These are phyloP conservation scores for Oncorhynchus mykiss DNA, from an alignment of 2,113 vertebrate genomes.

Conservation along the genomic window DNA sequence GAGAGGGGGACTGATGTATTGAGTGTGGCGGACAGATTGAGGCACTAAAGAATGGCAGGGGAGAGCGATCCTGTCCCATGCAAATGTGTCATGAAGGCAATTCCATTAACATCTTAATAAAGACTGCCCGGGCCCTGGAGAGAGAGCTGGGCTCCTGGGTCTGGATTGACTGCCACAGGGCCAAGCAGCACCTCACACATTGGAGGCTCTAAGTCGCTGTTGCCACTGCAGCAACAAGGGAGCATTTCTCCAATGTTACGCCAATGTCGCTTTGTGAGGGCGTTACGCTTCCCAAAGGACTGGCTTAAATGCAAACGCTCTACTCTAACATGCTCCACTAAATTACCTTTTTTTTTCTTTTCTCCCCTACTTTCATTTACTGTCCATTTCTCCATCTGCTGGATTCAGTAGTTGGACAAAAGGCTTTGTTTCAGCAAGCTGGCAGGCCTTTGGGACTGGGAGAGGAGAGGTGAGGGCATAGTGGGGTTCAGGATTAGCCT, in stretches of 20 bases:
- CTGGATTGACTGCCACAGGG: conserved; percentile 37
- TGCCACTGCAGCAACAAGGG: conserved; percentile 50
- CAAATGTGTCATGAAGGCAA: conserved; percentile 75
- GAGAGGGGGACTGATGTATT: conserved; percentile 57
- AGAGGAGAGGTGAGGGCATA: conserved; percentile 44
- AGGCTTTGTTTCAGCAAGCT: conserved; percentile 72
- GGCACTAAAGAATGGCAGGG: conserved; percentile 50
- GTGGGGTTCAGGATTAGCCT: conserved; percentile 54
- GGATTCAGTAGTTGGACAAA: conserved; percentile 68
- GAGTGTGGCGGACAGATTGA: conserved; percentile 57
- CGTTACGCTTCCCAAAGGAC: conserved; percentile 45
- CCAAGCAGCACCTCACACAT: conserved; percentile 6
- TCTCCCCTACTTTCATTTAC: conserved; percentile 66
- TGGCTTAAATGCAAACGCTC: conserved; percentile 49
- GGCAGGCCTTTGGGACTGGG: conserved; percentile 50
- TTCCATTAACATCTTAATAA: conserved; percentile 80
- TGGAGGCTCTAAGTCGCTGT: conserved; percentile 48
- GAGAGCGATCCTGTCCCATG: conserved; percentile 60
- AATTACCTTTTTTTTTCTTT: conserved; percentile 57
- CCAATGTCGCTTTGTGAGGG: conserved; percentile 52
- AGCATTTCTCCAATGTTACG: conserved; percentile 53
- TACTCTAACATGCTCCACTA: conserved; percentile 47
- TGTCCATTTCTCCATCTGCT: conserved; percentile 76
- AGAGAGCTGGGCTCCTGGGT: conserved; percentile 57
- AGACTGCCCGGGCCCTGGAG: conserved; percentile 56